Base-by-base conservation (phyloP, 2,113 vertebrate species). In the Chlamydotis undulata region DNA sequence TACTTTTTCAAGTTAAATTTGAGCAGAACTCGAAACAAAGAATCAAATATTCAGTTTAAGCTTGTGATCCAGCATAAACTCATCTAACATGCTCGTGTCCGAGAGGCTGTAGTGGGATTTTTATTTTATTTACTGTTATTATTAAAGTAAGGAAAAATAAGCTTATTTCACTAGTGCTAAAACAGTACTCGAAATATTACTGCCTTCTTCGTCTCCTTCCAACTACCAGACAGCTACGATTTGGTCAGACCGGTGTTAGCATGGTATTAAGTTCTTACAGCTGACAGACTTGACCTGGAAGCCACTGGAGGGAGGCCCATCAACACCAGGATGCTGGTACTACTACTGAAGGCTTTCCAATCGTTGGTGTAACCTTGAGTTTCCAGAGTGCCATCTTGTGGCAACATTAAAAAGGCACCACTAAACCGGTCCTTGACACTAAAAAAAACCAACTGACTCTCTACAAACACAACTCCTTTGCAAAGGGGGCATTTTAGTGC, bases 381-480 rank as follows among this genome's bases (percentile, higher is more conserved):
- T 83, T 81, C 29, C 9, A 2, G 23, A 75, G 64, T 67, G 87
- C 52, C 87, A 57, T 45, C 88, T 75, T 33, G 52, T 71, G 52
- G 77, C 39, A 86, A 39, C 29, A 21, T 31, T 24, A 70, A 70
- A 90, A 70, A 33, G 56, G n/a, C 23, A 70, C 7, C 63, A 74
- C 33, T 37, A 57, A 81, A 86, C 8, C 39, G 39, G 26, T 2
- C 41, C 10, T 23, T 22, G 7, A 79, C 19, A 35, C 13, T 7
- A 41, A 19, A 43, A 39, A 28, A 3, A 41, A 41, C 14, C 41
- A 43, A 2, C 10, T 3, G 6, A 21, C 18, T 43, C 23, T 33
- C 14, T 25, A 57, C 8, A 77, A 56, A 64, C 5, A 18, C 0
- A 0, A 6, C 11, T 45, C 15, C 49, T 69, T 43, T 29, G 37